Evolutionary conservation across 2,797 vertebrate species (phyloP).

Genomic region (Danio jaintianensis): DNA sequence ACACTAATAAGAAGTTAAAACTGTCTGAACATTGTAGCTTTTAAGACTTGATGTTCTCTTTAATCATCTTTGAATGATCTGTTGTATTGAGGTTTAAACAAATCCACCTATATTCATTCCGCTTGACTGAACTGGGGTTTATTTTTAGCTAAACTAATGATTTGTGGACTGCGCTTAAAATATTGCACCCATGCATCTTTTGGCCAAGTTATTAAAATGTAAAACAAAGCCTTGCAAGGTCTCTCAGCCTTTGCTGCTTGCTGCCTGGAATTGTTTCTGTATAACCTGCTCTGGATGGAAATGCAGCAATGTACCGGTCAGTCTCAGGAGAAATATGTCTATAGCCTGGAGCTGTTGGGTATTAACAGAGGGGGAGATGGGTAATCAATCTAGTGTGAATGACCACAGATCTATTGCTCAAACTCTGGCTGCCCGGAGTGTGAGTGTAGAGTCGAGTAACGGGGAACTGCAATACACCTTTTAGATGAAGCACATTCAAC

Average conservation of each 20-base stretch:
- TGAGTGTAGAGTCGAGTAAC: background rate
- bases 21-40: conserved; percentile 28
- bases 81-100: background rate
- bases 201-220: background rate
- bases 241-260: background rate
- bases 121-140: background rate
- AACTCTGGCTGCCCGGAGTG: conserved; percentile 18
- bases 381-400: conserved; percentile 45
- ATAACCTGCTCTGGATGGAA: conserved; percentile 12
- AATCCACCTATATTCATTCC: conserved; percentile 8
- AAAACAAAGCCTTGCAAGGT: conserved; percentile 2
- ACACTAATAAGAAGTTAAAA: conserved; percentile 45
- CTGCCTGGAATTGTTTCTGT: conserved; percentile 14
- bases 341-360: conserved; percentile 34
- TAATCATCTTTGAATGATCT: background rate
- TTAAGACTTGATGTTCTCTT: background rate
- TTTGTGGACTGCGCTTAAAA: background rate
- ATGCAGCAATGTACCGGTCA: conserved; percentile 15
- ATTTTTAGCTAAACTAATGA: conserved; percentile 23
- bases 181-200: background rate
- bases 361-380: conserved; percentile 48
- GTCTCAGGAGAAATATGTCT: conserved; percentile 40
- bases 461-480: conserved; percentile 39
- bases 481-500: conserved; percentile 20
- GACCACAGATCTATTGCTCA: conserved; percentile 32